Evolutionary conservation across 2,888 invertebrate species (phyloP).

Genomic region (Pycnomerus fuliginosus): DNA sequence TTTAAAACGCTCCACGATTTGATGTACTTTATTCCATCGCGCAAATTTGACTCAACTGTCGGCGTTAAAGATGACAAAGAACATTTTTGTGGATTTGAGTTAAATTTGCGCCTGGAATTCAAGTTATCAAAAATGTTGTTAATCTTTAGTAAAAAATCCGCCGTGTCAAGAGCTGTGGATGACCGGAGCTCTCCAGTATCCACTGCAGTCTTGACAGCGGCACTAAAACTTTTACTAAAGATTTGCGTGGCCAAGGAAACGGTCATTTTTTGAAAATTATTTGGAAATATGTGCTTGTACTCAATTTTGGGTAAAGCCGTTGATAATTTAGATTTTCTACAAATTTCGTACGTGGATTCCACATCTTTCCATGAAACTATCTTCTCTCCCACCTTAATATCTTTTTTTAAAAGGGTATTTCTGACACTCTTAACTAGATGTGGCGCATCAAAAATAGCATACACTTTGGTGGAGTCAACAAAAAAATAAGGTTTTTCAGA

Average conservation of each 20-base stretch:
- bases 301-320: slow-evolving; percentile 3
- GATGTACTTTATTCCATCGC: background rate
- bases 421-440: slow-evolving; percentile 4
- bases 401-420: background rate
- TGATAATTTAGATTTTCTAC: background rate
- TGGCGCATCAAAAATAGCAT: slow-evolving; percentile 5
- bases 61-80: background rate
- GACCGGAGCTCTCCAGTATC: background rate
- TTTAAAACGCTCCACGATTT: background rate
- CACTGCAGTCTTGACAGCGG: background rate
- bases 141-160: background rate
- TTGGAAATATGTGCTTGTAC: slow-evolving; percentile 1
- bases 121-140: slow-evolving; percentile 2
- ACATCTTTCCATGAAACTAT: slow-evolving; percentile 1
- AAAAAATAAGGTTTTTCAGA: background rate
- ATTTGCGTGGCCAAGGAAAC: slow-evolving; percentile 8
- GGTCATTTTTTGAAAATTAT: slow-evolving; percentile 10
- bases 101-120: background rate
- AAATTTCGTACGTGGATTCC: background rate
- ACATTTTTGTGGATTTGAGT: background rate
- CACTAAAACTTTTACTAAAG: slow-evolving; percentile 2
- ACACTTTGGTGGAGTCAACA: slow-evolving; percentile 1
- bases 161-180: background rate
- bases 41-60: background rate
- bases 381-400: background rate